Evolutionary conservation across 2,113 vertebrate genomes (phyloP).

Genomic region (Chrysemys picta): DNA sequence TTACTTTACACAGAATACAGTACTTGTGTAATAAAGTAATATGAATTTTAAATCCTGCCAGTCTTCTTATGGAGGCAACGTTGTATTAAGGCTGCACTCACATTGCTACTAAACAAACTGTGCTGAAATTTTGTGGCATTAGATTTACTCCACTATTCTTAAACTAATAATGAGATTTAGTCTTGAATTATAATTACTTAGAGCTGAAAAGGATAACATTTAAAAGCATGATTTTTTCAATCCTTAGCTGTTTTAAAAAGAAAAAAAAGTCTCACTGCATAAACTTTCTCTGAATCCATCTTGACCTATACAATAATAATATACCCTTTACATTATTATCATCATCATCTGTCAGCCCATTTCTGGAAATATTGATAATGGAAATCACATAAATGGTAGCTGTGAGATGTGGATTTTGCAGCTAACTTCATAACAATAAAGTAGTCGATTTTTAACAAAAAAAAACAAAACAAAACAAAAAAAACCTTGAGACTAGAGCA

Average conservation of each 20-base stretch:
- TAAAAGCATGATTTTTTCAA: neutral
- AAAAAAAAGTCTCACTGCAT: neutral
- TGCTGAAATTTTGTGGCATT: conserved; percentile 51
- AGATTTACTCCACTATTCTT: neutral
- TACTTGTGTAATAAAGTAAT: neutral
- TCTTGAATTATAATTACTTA: rapidly evolving
- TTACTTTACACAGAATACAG: neutral
- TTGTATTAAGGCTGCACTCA: rapidly evolving
- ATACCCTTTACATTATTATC: neutral
- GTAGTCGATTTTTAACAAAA: neutral
- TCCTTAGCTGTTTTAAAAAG: neutral
- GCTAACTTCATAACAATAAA: neutral
- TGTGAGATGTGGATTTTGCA: neutral
- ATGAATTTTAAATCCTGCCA: neutral
- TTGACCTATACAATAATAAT: conserved; percentile 12
- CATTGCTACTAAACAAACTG: neutral
- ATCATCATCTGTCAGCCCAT: neutral
- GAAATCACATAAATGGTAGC: neutral
- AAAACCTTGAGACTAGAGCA: neutral
- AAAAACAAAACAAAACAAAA: neutral
- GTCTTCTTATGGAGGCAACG: neutral
- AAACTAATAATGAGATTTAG: neutral
- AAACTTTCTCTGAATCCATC: neutral
- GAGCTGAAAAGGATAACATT: neutral
- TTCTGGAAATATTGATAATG: neutral